Percentiles rank a stretch among this genome's conserved stretches.
Evolutionary conservation across 2,113 vertebrate genomes (phyloP).

Genomic region (Asarcornis scutulata): DNA sequence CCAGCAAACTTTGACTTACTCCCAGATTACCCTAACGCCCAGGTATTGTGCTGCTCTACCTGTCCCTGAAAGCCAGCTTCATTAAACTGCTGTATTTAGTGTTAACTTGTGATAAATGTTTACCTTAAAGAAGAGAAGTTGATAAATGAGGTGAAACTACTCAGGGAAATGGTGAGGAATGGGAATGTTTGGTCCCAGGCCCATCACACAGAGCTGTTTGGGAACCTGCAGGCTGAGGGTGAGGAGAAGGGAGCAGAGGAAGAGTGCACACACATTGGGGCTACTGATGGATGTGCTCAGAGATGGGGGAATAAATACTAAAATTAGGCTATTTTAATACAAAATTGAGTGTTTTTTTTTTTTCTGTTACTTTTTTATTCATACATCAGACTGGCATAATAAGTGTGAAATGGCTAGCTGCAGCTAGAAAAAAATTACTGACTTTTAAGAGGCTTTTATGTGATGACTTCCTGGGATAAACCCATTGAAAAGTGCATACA

Average conservation of each 20-base stretch:
- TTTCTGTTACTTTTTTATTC: neutral
- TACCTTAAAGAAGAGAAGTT: neutral
- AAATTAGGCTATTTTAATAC: neutral
- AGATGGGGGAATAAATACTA: neutral
- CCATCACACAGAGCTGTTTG: neutral
- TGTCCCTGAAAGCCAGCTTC: neutral
- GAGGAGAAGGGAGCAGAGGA: neutral
- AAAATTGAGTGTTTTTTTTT: neutral
- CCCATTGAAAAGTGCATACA: neutral
- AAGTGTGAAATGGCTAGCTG: neutral
- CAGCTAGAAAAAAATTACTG: neutral
- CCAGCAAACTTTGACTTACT: neutral
- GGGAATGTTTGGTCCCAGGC: neutral
- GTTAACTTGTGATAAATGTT: neutral
- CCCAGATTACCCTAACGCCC: neutral
- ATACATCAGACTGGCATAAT: neutral
- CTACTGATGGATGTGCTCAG: neutral
- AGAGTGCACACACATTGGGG: accelerated
- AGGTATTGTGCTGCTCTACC: neutral
- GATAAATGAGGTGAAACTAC: neutral
- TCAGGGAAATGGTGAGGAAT: neutral
- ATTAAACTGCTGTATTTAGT: neutral
- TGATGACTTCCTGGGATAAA: neutral
- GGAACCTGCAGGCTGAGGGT: neutral
- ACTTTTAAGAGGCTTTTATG: neutral